phyloP scores from a whole-genome alignment of 2,113 vertebrate species.

The Anarrhichthys ocellatus region DNA sequence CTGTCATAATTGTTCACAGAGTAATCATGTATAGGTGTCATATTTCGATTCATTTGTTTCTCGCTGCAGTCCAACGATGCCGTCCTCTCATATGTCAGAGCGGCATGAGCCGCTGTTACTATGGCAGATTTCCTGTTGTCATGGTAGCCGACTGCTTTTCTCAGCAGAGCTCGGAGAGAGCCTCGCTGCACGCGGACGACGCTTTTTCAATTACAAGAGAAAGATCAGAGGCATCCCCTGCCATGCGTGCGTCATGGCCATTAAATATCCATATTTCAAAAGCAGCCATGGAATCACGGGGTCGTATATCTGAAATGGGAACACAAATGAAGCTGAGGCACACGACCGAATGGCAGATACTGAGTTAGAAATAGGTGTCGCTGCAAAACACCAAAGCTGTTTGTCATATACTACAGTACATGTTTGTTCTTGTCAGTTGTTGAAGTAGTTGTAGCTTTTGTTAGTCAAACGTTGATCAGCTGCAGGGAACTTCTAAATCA shows the following conservation, averaged over 20 bases:
- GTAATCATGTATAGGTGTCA: conserved; percentile 2
- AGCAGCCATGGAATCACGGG: not conserved
- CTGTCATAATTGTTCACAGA: not conserved
- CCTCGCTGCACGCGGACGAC: conserved; percentile 6
- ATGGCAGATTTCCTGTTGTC: conserved; percentile 71
- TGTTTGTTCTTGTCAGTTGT: not conserved
- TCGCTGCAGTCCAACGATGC: not conserved
- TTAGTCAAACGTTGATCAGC: not conserved
- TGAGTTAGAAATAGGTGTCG: not conserved
- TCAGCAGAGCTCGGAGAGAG: not conserved
- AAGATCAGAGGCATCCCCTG: conserved; percentile 6
- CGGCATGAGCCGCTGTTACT: conserved; percentile 48
- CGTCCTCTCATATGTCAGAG: not conserved
- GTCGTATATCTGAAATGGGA: not conserved
- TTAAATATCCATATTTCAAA: conserved; percentile 31
- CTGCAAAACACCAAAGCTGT: not conserved
- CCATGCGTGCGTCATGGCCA: not conserved
- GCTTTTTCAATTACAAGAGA: conserved; percentile 30
- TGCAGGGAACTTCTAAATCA: not conserved
- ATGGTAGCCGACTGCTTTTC: conserved; percentile 65
- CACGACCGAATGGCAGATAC: not conserved
- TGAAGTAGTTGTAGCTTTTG: not conserved
- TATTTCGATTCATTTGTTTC: not conserved
- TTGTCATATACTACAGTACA: not conserved
- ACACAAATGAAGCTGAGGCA: not conserved